Conservation (phyloP, 2,113 vertebrate species). For the Phocoena phocoena region DNA sequence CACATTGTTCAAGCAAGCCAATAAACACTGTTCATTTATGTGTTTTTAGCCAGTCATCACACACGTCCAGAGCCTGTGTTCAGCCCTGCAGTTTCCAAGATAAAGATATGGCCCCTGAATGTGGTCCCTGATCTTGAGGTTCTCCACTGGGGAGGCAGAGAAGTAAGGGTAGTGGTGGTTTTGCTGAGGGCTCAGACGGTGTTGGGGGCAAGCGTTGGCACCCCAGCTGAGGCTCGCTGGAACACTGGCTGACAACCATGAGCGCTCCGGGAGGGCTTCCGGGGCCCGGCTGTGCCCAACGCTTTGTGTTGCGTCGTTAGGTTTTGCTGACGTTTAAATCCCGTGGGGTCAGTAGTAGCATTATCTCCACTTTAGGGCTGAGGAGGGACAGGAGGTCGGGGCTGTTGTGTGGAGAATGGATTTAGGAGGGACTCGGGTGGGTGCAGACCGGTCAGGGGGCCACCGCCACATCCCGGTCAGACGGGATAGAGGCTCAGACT, state of each 20-base stretch:
- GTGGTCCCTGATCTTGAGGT: not conserved
- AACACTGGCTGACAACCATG: no score
- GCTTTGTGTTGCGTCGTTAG: accelerated
- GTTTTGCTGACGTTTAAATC: not conserved
- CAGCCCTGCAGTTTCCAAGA: not conserved
- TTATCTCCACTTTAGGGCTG: not conserved
- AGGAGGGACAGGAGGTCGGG: not conserved
- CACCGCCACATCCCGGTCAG: not conserved
- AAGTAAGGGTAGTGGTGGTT: not conserved
- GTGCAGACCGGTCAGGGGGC: accelerated
- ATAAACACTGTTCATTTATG: accelerated
- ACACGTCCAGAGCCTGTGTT: not conserved
- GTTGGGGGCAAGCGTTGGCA: not conserved
- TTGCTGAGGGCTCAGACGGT: not conserved
- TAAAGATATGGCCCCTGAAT: not conserved
- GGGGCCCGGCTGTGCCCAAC: accelerated
- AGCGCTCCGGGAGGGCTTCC: accelerated
- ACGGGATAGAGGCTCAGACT: not conserved
- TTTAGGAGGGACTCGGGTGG: not conserved
- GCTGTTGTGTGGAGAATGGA: not conserved
- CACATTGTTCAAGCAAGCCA: not conserved
- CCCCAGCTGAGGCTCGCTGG: accelerated
- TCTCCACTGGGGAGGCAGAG: not conserved
- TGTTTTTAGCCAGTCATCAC: not conserved
- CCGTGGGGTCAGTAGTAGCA: not conserved